These are phyloP conservation scores for Melinaea menophilus DNA, from an alignment of 2,888 invertebrate genomes.

Conservation along the genomic window DNA sequence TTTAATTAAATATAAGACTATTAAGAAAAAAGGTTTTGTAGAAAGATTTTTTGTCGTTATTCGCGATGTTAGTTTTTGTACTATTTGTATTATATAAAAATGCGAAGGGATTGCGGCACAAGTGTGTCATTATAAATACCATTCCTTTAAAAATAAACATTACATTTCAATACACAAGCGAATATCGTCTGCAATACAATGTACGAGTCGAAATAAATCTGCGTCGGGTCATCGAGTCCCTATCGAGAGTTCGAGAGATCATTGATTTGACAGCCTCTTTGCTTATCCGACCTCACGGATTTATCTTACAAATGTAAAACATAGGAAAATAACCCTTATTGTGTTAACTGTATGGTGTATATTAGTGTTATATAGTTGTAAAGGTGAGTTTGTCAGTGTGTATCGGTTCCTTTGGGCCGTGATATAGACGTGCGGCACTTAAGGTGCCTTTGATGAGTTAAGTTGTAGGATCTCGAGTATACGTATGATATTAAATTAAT, in stretches of 20 bases:
- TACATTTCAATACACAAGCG: neutral
- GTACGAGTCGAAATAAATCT: slow-evolving; percentile 32
- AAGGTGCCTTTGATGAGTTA: slow-evolving; percentile 38
- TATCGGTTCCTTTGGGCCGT: slow-evolving; percentile 35
- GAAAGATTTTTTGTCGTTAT: too few species aligned
- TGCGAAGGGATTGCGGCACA: neutral
- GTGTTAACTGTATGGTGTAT: neutral
- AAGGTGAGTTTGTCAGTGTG: slow-evolving; percentile 23
- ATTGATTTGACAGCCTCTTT: slow-evolving; percentile 43
- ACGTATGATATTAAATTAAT: slow-evolving; percentile 1
- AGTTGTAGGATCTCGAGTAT: slow-evolving; percentile 32
- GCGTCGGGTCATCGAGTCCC: slow-evolving; percentile 36
- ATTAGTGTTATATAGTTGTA: neutral
- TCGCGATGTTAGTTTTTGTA: neutral
- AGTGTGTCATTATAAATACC: slow-evolving; percentile 5
- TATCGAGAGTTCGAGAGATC: slow-evolving; percentile 36
- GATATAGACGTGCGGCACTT: slow-evolving; percentile 36
- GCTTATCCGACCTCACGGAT: slow-evolving; percentile 19
- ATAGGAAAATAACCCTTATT: slow-evolving; percentile 18
- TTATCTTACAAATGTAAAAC: neutral
- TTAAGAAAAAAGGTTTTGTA: too few species aligned
- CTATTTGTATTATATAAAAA: neutral
- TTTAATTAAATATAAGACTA: too few species aligned
- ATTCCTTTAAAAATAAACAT: slow-evolving; percentile 1
- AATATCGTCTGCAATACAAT: slow-evolving; percentile 18